Conservation (phyloP, 2,888 invertebrate species). For the Drosophila prolongata region DNA sequence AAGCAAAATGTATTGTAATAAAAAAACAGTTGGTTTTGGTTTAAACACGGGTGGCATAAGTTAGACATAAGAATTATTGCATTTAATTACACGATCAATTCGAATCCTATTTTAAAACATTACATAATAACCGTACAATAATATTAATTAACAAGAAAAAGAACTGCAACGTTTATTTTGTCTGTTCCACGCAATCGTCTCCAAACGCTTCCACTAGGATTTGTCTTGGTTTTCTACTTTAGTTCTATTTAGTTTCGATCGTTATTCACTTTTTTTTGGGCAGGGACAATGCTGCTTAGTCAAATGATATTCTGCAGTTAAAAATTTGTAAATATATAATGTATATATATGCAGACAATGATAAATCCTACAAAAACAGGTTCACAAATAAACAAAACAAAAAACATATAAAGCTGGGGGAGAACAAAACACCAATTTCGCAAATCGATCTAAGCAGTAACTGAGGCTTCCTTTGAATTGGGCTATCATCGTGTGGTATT, state of each 20-base stretch:
- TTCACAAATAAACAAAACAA: constrained; percentile 10
- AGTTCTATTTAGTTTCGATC: constrained; percentile 27
- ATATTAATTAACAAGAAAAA: constrained; percentile 61
- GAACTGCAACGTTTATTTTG: constrained; percentile 51
- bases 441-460: background rate
- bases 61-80: constrained; percentile 49
- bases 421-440: constrained; percentile 2
- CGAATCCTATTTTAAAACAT: constrained; percentile 48
- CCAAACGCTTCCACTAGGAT: constrained; percentile 31
- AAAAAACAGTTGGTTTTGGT: constrained; percentile 21
- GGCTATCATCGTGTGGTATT: constrained; percentile 1
- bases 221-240: constrained; percentile 39
- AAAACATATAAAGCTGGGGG: constrained; percentile 5
- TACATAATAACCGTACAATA: constrained; percentile 55
- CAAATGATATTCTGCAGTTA: constrained; percentile 12
- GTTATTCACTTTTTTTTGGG: constrained; percentile 8
- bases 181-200: constrained; percentile 15
- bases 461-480: background rate
- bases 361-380: constrained; percentile 4
- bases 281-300: constrained; percentile 30
- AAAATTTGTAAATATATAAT: constrained; percentile 17
- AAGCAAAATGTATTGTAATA: constrained; percentile 16
- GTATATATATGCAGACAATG: constrained; percentile 1
- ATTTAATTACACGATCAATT: constrained; percentile 48
- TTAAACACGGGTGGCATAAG: constrained; percentile 44